Conservation (phyloP, 2,113 vertebrate species). For the Ginglymostoma cirratum region DNA sequence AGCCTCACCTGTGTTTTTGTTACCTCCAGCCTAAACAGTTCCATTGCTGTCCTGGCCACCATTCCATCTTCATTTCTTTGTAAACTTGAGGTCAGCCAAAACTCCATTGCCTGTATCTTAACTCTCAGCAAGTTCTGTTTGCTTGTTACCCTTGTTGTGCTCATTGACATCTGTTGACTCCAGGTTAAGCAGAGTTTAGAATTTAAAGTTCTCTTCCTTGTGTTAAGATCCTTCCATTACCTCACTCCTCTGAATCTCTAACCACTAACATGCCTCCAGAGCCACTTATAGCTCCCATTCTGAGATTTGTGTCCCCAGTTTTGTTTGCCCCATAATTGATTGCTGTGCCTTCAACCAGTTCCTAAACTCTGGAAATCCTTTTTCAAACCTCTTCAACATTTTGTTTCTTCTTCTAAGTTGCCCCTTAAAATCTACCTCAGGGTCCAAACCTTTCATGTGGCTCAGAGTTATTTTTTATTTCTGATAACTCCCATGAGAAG, state of each 20-base stretch:
- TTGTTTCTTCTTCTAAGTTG: not conserved
- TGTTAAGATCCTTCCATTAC: not conserved
- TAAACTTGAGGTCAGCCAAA: not conserved
- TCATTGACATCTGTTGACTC: not conserved
- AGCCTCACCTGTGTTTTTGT: not conserved
- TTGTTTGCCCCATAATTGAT: not conserved
- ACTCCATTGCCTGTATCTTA: not conserved
- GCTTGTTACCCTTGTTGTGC: not conserved
- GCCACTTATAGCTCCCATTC: not conserved
- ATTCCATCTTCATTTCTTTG: not conserved
- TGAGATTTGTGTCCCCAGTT: not conserved
- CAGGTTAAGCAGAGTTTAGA: not conserved
- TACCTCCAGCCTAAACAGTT: not conserved
- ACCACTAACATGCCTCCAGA: not conserved
- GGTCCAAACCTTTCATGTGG: not conserved
- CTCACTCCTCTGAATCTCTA: not conserved
- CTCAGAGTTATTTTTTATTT: not conserved
- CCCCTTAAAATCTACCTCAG: not conserved
- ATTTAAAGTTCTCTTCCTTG: not conserved
- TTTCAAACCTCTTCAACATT: not conserved
- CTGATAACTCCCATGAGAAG: not conserved
- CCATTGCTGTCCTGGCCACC: not conserved
- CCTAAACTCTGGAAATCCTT: not conserved
- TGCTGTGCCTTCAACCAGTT: not conserved
- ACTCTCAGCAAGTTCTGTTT: not conserved